Percentiles rank a stretch among this genome's conserved stretches.
Conservation (phyloP, 2,113 vertebrate species). For the Nothobranchius kuhntae region DNA sequence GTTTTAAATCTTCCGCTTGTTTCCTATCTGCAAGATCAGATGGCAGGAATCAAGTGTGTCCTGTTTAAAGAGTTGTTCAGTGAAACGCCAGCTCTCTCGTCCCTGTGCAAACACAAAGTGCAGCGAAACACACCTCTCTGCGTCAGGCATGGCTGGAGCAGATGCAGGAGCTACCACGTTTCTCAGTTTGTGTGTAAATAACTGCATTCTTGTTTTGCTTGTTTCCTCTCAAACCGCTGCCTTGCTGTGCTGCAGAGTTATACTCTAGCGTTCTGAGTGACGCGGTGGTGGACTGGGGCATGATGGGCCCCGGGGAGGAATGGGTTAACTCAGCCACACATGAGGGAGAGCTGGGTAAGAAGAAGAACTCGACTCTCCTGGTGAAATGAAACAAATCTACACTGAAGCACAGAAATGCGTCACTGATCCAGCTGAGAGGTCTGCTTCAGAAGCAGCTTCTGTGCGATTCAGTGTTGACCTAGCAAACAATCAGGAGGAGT, state of each 20-base stretch:
- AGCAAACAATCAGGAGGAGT: not conserved
- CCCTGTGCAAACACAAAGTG: constrained; percentile 24
- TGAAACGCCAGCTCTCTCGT: constrained; percentile 44
- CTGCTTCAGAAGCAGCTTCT: not conserved
- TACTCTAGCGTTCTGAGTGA: constrained; percentile 78
- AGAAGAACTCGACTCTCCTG: constrained; percentile 41
- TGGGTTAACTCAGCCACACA: constrained; percentile 61
- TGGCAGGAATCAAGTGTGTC: constrained; percentile 19
- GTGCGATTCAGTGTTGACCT: constrained; percentile 29
- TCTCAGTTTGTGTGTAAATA: constrained; percentile 38
- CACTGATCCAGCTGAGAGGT: too few species aligned
- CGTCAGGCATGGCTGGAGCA: not conserved
- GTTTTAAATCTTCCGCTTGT: not conserved
- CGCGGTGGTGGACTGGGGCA: constrained; percentile 77
- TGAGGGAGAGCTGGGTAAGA: constrained; percentile 67
- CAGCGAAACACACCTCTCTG: not conserved
- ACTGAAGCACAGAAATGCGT: not conserved
- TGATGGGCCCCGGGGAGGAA: constrained; percentile 66
- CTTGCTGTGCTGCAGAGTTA: constrained; percentile 71
- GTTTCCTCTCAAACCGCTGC: constrained; percentile 57
- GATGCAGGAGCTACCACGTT: constrained; percentile 2
- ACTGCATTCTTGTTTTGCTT: constrained; percentile 37
- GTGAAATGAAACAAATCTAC: not conserved
- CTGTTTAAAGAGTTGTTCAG: constrained; percentile 25
- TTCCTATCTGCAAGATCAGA: not conserved